These are phyloP conservation scores for Aplysina aerophoba DNA, from an alignment of 37 sponge, comb jelly and placozoan species.

Conservation along the genomic window DNA sequence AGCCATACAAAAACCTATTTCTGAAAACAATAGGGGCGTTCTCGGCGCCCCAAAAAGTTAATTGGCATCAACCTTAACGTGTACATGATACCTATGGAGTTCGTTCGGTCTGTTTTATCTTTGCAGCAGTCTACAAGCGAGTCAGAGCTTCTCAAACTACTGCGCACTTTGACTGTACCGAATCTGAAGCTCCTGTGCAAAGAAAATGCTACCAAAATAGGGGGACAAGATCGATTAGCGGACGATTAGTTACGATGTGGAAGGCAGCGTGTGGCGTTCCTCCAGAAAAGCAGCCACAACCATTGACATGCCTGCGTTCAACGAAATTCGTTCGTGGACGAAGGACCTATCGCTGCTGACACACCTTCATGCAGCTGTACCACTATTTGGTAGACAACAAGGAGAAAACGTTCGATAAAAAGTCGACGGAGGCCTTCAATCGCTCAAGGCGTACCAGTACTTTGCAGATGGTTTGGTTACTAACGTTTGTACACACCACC, in stretches of 20 bases:
- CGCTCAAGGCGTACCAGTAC: neutral
- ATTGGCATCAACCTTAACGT: no score
- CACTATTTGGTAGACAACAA: neutral
- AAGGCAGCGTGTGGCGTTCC: neutral
- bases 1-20: no score
- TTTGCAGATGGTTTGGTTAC: neutral
- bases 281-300: neutral
- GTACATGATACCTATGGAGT: no score
- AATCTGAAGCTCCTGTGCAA: conserved; percentile 5
- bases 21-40: no score
- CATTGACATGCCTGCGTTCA: neutral
- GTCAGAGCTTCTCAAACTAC: neutral
- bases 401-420: neutral
- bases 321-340: conserved; percentile 20
- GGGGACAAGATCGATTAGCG: neutral
- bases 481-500: neutral
- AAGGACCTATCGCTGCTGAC: neutral
- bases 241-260: conserved; percentile 4
- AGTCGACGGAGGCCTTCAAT: neutral
- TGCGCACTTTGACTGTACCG: neutral
- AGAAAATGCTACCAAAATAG: neutral
- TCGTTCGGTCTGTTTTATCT: neutral
- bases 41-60: no score
- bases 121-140: neutral
- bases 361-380: conserved; percentile 11